phyloP scores from a whole-genome alignment of 1,140 invertebrate genomes.

The Habropoda laboriosa region DNA sequence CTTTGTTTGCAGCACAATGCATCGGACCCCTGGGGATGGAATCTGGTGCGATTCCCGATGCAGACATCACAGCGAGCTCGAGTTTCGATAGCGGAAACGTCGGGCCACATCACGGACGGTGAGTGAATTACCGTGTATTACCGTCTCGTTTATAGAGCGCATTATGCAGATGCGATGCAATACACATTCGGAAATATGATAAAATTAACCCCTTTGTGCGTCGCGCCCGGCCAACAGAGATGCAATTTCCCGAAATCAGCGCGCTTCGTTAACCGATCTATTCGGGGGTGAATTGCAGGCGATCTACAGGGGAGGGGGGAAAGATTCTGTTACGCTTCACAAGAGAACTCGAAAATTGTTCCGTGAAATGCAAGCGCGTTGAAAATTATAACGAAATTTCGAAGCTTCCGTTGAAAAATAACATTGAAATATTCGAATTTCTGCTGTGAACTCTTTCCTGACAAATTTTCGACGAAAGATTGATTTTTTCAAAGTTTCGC shows the following conservation, averaged over 20 bases:
- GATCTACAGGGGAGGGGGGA: neutral
- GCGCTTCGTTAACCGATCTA: slow-evolving; percentile 46
- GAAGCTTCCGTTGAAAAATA: too few species aligned
- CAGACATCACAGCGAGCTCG: slow-evolving; percentile 88
- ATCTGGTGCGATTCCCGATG: slow-evolving; percentile 86
- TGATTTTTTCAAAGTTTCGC: neutral
- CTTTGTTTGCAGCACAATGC: slow-evolving; percentile 85
- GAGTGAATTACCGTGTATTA: slow-evolving; percentile 68
- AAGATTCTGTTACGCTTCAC: neutral
- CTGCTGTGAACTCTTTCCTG: neutral
- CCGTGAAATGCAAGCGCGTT: too few species aligned
- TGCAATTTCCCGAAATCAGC: slow-evolving; percentile 48
- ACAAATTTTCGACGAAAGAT: too few species aligned
- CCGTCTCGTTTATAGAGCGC: slow-evolving; percentile 61
- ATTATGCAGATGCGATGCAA: slow-evolving; percentile 55
- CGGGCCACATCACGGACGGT: slow-evolving; percentile 85
- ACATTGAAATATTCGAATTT: too few species aligned
- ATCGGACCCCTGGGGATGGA: slow-evolving; percentile 88
- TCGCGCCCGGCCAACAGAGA: neutral
- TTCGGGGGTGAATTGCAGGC: slow-evolving; percentile 32
- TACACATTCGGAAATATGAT: slow-evolving; percentile 65
- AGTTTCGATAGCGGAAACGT: slow-evolving; percentile 88
- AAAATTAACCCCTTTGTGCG: slow-evolving; percentile 58
- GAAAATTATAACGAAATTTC: too few species aligned
- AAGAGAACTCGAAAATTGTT: neutral